Conservation (phyloP, 1,140 invertebrate species). For the Oncopodura yosiiana region DNA sequence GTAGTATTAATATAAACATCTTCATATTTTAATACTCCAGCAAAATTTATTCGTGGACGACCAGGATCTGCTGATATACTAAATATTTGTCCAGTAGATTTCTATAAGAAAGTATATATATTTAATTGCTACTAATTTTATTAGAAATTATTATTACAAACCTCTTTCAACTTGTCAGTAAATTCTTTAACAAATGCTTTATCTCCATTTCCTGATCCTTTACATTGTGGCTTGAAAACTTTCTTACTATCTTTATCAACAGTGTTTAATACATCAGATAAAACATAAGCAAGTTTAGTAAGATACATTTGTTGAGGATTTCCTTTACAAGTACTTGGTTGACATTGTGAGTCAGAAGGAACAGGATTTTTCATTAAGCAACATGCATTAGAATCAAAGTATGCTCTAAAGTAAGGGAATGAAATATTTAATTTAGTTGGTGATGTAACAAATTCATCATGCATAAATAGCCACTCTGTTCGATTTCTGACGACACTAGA, state of each 20-base stretch:
- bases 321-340: conserved; percentile 1
- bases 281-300: conserved; percentile 22
- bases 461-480: conserved; percentile 32
- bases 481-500: conserved; percentile 17
- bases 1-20: conserved; percentile 21
- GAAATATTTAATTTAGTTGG: conserved; percentile 14
- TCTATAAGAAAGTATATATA: conserved; percentile 15
- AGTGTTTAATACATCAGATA: conserved; percentile 12
- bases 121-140: background rate
- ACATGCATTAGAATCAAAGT: conserved; percentile 18
- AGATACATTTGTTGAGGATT: conserved; percentile 17
- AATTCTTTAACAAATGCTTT: conserved; percentile 3
- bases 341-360: background rate
- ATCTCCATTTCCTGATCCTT: conserved; percentile 3
- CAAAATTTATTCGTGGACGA: conserved; percentile 7
- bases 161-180: conserved; percentile 8
- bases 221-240: background rate
- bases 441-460: conserved; percentile 12
- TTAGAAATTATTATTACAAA: no score
- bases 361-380: conserved; percentile 14
- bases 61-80: background rate
- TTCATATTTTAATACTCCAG: conserved; percentile 9
- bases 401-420: conserved; percentile 28
- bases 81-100: conserved; percentile 10
- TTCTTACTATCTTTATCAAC: background rate